phyloP scores from a whole-genome alignment of 2,888 invertebrate genomes.

The Saturnia japonica region DNA sequence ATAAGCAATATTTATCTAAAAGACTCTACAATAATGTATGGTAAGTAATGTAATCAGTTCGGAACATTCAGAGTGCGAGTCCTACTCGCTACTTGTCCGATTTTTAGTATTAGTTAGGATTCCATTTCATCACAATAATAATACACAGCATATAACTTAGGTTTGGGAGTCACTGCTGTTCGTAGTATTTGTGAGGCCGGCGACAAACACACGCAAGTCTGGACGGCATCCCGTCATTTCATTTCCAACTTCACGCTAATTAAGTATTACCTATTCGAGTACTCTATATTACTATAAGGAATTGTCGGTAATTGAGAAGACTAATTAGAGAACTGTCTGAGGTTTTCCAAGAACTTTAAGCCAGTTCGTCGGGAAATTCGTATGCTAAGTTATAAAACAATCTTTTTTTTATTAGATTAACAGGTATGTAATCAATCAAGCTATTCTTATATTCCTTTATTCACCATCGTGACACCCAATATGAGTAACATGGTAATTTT shows the following conservation, averaged over 20 bases:
- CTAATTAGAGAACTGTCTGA: constrained; percentile 38
- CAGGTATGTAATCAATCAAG: background rate
- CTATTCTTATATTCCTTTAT: background rate
- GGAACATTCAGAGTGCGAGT: too few species aligned
- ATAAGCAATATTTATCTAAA: too few species aligned
- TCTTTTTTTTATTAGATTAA: background rate
- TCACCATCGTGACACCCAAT: background rate
- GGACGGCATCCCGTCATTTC: constrained; percentile 44
- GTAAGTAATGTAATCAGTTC: too few species aligned
- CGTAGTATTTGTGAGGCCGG: constrained; percentile 25
- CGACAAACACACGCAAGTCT: constrained; percentile 37
- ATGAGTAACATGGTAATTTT: too few species aligned
- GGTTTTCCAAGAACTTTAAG: constrained; percentile 13
- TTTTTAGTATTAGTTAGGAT: too few species aligned
- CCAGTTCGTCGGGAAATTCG: background rate
- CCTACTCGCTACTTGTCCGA: too few species aligned
- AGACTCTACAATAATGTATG: too few species aligned
- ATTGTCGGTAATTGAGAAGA: constrained; percentile 42
- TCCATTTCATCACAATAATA: background rate
- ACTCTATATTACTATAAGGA: constrained; percentile 36
- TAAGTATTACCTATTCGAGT: constrained; percentile 49
- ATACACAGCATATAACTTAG: background rate
- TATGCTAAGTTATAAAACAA: background rate
- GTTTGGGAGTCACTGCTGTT: constrained; percentile 18
- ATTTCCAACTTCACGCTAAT: constrained; percentile 42